These are phyloP conservation scores for Parauchenoglanis ngamensis DNA, from an alignment of 2,797 vertebrate genomes.

Conservation along the genomic window DNA sequence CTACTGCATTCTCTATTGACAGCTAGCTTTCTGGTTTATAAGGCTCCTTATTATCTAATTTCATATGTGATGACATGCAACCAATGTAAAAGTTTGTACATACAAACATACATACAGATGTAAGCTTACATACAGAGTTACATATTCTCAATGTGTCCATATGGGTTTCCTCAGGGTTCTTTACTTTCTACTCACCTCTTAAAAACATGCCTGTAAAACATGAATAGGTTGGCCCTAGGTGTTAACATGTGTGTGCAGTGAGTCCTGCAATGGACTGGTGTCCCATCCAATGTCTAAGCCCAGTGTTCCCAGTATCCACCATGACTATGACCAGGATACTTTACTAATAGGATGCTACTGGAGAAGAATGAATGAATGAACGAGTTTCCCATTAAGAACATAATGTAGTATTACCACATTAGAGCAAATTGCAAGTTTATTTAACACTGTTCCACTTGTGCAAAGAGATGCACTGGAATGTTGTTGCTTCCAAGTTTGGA, in stretches of 20 bases:
- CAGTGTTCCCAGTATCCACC: neutral
- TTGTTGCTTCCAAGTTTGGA: neutral
- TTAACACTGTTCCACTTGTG: neutral
- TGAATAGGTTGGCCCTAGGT: neutral
- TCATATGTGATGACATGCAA: neutral
- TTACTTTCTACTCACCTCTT: neutral
- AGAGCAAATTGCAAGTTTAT: neutral
- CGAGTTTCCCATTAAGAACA: neutral
- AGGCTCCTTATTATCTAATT: neutral
- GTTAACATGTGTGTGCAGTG: neutral
- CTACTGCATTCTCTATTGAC: neutral
- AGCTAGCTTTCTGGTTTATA: neutral
- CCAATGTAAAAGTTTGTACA: neutral
- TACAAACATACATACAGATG: too few relatives aligned
- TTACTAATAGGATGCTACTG: neutral
- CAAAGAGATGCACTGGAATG: neutral
- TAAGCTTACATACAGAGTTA: too few relatives aligned
- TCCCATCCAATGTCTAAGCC: neutral
- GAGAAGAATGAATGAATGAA: neutral
- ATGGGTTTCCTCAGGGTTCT: neutral
- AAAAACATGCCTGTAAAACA: neutral
- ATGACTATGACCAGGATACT: neutral
- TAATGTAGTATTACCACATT: neutral
- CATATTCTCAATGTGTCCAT: neutral
- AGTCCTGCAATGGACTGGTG: neutral